A percentile compares a stretch with the other conserved stretches of the same genome.
Evolutionary conservation across 2,113 vertebrate genomes (phyloP).

Genomic region (Gorilla gorilla): DNA sequence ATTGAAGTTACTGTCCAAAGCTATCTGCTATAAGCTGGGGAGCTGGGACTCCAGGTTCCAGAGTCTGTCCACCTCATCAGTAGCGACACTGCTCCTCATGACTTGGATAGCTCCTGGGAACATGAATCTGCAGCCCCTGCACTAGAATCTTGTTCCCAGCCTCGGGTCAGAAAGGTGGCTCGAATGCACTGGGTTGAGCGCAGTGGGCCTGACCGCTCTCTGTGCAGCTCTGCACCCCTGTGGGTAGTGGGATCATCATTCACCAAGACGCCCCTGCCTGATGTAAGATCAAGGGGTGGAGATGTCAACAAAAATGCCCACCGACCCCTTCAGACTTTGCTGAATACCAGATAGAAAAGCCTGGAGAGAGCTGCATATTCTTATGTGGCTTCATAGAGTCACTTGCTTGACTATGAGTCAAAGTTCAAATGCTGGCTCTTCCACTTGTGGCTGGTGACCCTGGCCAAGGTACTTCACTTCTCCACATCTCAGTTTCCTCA

Average conservation of each 20-base stretch:
- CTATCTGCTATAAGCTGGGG: not conserved
- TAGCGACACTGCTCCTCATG: rapidly evolving
- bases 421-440: not conserved
- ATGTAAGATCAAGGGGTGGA: not conserved
- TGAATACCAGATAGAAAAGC: not conserved
- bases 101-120: not conserved
- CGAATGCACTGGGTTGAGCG: not conserved
- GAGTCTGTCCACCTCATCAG: not conserved
- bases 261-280: rapidly evolving
- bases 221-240: not conserved
- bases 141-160: not conserved
- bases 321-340: not conserved
- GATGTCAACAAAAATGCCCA: not conserved
- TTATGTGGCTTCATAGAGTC: not conserved
- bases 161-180: not conserved
- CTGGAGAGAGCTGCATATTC: not conserved
- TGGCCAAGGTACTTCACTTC: not conserved
- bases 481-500: not conserved
- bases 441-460: not conserved
- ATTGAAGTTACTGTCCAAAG: not conserved
- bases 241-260: rapidly evolving
- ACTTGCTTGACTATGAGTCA: not conserved
- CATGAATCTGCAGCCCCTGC: not conserved
- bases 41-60: not conserved
- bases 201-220: rapidly evolving